Base-by-base conservation (phyloP, 2,888 invertebrate genomes). In the Acanthosepion esculentum region DNA sequence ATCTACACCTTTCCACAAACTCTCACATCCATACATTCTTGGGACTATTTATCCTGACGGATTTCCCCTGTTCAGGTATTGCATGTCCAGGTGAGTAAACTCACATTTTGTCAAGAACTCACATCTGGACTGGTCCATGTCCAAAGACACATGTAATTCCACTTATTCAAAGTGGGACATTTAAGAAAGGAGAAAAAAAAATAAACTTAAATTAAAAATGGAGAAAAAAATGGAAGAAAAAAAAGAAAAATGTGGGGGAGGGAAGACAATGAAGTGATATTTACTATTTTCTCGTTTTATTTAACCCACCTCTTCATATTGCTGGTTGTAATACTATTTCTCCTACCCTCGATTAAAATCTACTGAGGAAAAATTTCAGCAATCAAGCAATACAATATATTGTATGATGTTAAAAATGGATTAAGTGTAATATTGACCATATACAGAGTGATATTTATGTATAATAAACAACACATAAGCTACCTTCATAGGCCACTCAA, bases 101-200 rank as follows among this genome's bases (percentile, higher is more conserved):
- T 59, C 59, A 59, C 59, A 59, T 59, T 59, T 59, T 59, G 59
- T 59, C 59, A 59, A 59, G 7, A 78, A n/a, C n/a, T 78, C 78
- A 78, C n/a, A n/a, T 78, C 78, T n/a, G 78, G n/a, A 78, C 78
- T 78, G 78, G 78, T 78, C n/a, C 78, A 78, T 78, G 78, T 78
- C 78, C 78, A 78, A 78, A 78, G n/a, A 78, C 15, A 78, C 5
- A n/a, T 78, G 78, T 78, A 78, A 78, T n/a, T n/a, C n/a, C 78
- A 78, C 78, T 78, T 78, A 33, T n/a, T 78, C 18, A 78, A 78
- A 78, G n/a, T 78, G 29, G n/a, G n/a, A 78, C n/a, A 78, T 78
- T n/a, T n/a, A n/a, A n/a, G 12, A 78, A 78, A 23, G 59, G 78
- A n/a, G 10, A 23, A 10, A 29, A 78, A 18, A n/a, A n/a, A 33